Conservation (phyloP, 2,113 vertebrate genomes). For the Austrofundulus limnaeus region DNA sequence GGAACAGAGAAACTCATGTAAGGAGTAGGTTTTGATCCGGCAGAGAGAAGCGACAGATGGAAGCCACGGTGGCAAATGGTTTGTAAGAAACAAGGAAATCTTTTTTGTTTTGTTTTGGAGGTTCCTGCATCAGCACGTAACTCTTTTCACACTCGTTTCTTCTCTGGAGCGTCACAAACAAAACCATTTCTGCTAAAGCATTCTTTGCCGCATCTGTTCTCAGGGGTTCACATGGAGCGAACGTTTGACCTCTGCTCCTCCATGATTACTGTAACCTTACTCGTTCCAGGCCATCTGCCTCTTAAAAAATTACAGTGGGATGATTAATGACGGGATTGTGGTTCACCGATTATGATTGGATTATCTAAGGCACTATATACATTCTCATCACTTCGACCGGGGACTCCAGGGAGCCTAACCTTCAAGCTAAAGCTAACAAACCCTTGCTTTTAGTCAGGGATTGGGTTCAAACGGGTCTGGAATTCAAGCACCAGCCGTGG, state of each 20-base stretch:
- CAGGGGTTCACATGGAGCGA: conserved; percentile 19
- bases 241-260: conserved; percentile 52
- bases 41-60: conserved; percentile 4
- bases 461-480: conserved; percentile 74
- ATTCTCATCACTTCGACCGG: conserved; percentile 69
- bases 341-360: conserved; percentile 66
- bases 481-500: conserved; percentile 58
- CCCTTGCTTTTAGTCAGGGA: conserved; percentile 72
- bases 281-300: conserved; percentile 68
- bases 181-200: conserved; percentile 8
- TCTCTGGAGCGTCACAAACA: conserved; percentile 12
- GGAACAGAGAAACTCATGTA: conserved; percentile 15
- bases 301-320: conserved; percentile 72
- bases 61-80: too few species aligned
- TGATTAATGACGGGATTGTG: conserved; percentile 75
- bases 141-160: background rate
- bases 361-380: conserved; percentile 71
- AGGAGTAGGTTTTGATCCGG: conserved; percentile 16
- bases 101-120: too few species aligned
- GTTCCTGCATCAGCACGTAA: conserved; percentile 25
- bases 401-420: conserved; percentile 64
- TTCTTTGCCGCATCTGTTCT: conserved; percentile 18
- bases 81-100: too few species aligned
- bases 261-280: conserved; percentile 58
- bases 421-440: conserved; percentile 67